phyloP scores from a whole-genome alignment of 2,113 vertebrate genomes.

The Neolamprologus brichardi region DNA sequence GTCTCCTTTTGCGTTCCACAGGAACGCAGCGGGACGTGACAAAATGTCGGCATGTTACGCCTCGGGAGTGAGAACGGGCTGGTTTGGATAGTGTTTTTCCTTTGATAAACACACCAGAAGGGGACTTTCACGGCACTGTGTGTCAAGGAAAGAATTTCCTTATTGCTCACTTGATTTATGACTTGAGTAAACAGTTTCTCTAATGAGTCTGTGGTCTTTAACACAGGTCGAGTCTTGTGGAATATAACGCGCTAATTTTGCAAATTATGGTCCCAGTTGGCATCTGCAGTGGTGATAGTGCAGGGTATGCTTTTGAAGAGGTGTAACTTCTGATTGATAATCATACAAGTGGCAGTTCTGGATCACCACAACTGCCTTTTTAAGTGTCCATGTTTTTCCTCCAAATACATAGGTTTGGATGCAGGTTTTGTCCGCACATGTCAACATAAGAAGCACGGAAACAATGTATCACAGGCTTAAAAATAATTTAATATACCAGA shows the following conservation, averaged over 20 bases:
- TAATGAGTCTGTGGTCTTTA: neutral
- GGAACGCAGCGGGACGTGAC: no score
- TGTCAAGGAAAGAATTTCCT: neutral
- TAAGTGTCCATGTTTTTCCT: neutral
- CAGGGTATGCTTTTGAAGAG: neutral
- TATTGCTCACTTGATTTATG: neutral
- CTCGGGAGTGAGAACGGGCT: no score
- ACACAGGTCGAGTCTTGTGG: neutral
- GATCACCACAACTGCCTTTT: neutral
- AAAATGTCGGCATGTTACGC: no score
- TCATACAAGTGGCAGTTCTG: neutral
- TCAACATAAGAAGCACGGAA: neutral
- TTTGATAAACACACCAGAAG: neutral
- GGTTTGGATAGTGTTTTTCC: neutral
- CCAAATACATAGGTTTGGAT: neutral
- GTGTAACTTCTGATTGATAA: neutral
- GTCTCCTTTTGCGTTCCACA: no score
- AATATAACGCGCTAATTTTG: accelerated
- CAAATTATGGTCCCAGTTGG: neutral
- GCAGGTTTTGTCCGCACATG: neutral
- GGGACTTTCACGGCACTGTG: neutral
- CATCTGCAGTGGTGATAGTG: neutral
- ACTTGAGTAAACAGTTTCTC: neutral
- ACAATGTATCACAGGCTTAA: neutral
- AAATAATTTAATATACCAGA: neutral